Conservation (phyloP, 1,140 invertebrate species). For the Pissodes strobi region DNA sequence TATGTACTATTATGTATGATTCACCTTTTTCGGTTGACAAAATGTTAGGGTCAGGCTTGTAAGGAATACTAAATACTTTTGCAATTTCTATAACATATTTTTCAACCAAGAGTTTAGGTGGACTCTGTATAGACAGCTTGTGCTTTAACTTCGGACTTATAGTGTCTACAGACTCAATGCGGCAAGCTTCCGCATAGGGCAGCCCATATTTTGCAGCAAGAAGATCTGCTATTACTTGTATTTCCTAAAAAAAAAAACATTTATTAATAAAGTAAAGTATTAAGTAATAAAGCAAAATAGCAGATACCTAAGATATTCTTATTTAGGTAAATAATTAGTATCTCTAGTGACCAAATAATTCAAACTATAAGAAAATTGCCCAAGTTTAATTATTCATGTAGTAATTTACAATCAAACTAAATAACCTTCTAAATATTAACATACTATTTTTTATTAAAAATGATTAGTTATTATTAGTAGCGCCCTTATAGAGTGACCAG, state of each 20-base stretch:
- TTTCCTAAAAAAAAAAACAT: constrained; percentile 62
- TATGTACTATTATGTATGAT: too few relatives aligned
- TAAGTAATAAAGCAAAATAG: background rate
- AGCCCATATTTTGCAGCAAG: constrained; percentile 93
- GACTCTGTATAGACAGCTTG: constrained; percentile 94
- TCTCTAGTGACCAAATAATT: too few relatives aligned
- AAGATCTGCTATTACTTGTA: constrained; percentile 92
- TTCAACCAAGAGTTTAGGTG: constrained; percentile 94
- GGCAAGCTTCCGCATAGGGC: constrained; percentile 85
- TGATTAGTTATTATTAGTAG: too few relatives aligned
- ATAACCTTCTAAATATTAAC: too few relatives aligned
- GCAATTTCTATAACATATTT: constrained; percentile 96
- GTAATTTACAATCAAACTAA: too few relatives aligned
- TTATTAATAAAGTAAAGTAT: background rate
- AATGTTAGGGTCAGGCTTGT: constrained; percentile 90
- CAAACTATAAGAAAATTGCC: too few relatives aligned
- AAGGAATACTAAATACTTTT: constrained; percentile 90
- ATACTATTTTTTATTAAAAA: too few relatives aligned
- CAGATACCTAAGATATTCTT: constrained; percentile 8
- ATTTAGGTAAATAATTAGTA: background rate
- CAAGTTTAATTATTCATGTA: too few relatives aligned
- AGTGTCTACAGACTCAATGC: constrained; percentile 75
- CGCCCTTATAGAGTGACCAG: too few relatives aligned
- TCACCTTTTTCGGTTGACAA: constrained; percentile 73
- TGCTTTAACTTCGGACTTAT: constrained; percentile 96